Base-by-base conservation (phyloP, 2,113 vertebrate species). In the Leptodactylus fuscus region DNA sequence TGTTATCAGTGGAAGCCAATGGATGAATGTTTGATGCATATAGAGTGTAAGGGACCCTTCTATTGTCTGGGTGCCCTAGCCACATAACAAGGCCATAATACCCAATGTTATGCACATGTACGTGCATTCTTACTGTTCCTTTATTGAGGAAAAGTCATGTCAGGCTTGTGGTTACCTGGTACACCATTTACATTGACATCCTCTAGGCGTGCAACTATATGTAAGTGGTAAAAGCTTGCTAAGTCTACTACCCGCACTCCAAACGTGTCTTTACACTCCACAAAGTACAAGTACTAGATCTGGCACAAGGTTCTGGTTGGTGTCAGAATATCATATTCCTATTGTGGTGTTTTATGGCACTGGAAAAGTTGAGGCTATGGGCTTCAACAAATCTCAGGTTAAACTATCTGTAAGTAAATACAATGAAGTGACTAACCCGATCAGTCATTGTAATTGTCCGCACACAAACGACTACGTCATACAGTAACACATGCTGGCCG, bases 381-480 rank as follows among this genome's bases (percentile, higher is more conserved):
- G 2, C 38, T 41, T 80, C 77, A 62, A 24, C 53, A 27, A 32
- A 36, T 60, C 77, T 80, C 77, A 80, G 77, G 77, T 60, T 41
- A 44, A 41, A 41, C 55, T 79, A 1, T 78, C 32, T 58, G 8
- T 24, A 55, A 12, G 9, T 55, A 79, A 77, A 77, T 34, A 36
- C 49, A 55, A 22, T 55, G 49, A 1, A 44, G 22, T 44, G 16
- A 80, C 10, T 77, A 10, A 77, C 41, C 2, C 2, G 18, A 73
- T 24, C n/a, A 27, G n/a, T 18, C 62, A 65, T 65, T 34, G 27
- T 32, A 32, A 65, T 48, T 27, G 41, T 44, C 36, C 44, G 8
- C 27, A 10, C 71, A 46, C 20, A 46, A 46, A 73, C 27, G 4
- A 27, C 12, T 74, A 8, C 32, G 24, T 38, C 20, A 29, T n/a